Base-by-base conservation (phyloP, 1,140 invertebrate genomes). In the Drosophila neocordata region DNA sequence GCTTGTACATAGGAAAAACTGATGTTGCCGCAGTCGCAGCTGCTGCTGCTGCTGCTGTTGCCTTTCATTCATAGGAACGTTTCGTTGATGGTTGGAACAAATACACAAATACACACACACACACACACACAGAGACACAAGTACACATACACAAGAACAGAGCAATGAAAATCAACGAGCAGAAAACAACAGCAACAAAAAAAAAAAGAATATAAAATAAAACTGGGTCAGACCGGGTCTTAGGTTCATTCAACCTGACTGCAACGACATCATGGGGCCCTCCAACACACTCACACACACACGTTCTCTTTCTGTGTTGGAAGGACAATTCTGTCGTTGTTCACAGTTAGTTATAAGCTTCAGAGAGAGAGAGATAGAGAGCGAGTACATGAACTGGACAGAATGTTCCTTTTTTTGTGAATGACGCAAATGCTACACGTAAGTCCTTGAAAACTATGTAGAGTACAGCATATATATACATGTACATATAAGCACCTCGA, bases 301-400 rank as follows among this genome's bases (percentile, higher is more conserved):
- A 44, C 9, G 15, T 8, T 48, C 15, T 48, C 41, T 48, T 18
- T 20, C 1, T 48, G 15, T 48, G 62, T 63, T 63, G 63, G 77
- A 80, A 87, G 81, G 81, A 85, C 81, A 58, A 72, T 81, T 85
- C 69, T 85, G 78, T 82, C 71, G 82, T 72, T 12, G 82, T 72
- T 12, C 51, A 59, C 51, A 66, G 67, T 62, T 77, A 66, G 67
- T 62, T 77, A 69, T 75, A 66, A 73, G 65, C 59, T 52, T 27
- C 64, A 53, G 8, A 48, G 2, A 20, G 11, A 44, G 13, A 44
- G 1, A 15, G 8, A 13, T 15, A 18, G 8, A 13, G 13, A 41
- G 13, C 38, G 12, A 15, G 38, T 31, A 38, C 15, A 38, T 41
- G 35, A 13, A 51, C 15, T 13, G 24, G 27, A 15, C 18, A 15